Conservation (phyloP, 2,113 vertebrate genomes). For the Eclectus roratus region DNA sequence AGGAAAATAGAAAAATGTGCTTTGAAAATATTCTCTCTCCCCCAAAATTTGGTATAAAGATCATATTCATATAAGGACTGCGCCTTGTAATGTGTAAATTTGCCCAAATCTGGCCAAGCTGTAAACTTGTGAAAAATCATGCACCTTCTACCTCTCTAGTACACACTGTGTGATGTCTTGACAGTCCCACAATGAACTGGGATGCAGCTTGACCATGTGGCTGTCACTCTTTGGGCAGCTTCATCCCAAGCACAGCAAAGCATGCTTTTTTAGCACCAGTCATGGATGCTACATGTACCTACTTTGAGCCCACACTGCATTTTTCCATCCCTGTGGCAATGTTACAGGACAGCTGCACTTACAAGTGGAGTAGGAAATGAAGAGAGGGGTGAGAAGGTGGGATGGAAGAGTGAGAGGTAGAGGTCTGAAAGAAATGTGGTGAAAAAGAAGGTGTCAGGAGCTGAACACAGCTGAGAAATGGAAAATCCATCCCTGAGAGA, state of each 20-base stretch:
- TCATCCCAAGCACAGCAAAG: neutral
- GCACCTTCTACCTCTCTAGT: neutral
- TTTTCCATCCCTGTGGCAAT: neutral
- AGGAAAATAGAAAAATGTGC: neutral
- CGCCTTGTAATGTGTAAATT: neutral
- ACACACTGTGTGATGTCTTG: neutral
- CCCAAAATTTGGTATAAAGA: neutral
- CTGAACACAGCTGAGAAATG: neutral
- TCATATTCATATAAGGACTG: neutral
- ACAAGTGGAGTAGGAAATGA: neutral
- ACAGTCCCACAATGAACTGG: neutral
- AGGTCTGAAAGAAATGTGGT: neutral
- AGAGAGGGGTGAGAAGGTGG: neutral
- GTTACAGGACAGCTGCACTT: neutral
- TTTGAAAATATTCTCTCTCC: neutral
- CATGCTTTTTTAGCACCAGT: rapidly evolving
- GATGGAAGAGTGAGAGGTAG: neutral
- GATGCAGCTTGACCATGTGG: neutral
- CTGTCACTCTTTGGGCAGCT: neutral
- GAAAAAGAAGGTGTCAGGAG: neutral
- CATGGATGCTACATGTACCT: rapidly evolving
- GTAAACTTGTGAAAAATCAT: neutral
- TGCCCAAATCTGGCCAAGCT: neutral
- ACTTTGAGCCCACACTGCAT: neutral
- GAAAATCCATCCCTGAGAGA: neutral